A percentile compares a stretch with the other conserved stretches of the same genome.
phyloP scores from a whole-genome alignment of 2,113 vertebrate genomes.

The Mirza zaza region DNA sequence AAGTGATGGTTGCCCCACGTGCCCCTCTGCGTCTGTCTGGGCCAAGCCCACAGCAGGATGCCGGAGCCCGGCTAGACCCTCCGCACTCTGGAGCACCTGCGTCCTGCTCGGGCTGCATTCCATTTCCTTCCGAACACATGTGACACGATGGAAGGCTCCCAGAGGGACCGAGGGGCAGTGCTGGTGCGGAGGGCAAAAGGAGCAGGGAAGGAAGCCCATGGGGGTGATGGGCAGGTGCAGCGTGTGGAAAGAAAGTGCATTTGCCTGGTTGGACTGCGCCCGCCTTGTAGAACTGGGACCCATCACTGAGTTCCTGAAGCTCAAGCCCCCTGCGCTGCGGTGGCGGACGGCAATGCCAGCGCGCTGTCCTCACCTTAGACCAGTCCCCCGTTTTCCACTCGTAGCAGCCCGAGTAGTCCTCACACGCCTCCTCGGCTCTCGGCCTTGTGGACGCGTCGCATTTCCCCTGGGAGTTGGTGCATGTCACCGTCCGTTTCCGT shows the following conservation, averaged over 20 bases:
- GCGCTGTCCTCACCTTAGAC: conserved; percentile 89
- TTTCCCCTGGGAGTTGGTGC: conserved; percentile 92
- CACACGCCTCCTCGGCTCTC: conserved; percentile 88
- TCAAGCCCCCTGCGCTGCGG: rapidly evolving
- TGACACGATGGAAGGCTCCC: rapidly evolving
- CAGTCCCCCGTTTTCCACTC: conserved; percentile 98
- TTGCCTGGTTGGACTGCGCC: neutral
- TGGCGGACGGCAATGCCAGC: rapidly evolving
- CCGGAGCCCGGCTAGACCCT: neutral
- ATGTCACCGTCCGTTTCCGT: conserved; percentile 89
- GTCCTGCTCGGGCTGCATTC: neutral
- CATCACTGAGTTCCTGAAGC: rapidly evolving
- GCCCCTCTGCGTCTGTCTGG: neutral
- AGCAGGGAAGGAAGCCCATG: rapidly evolving
- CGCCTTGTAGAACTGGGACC: neutral
- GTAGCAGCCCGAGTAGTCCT: conserved; percentile 93
- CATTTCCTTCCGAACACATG: rapidly evolving
- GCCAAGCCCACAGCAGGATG: neutral
- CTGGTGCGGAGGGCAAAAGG: neutral
- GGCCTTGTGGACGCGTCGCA: conserved; percentile 92
- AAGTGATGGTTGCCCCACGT: neutral
- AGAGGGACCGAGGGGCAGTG: neutral
- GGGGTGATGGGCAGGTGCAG: neutral
- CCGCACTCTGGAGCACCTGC: no score
- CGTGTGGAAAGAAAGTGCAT: neutral